These are phyloP conservation scores for Melikaiella ostensackeni DNA, from an alignment of 2,888 invertebrate species.

Conservation along the genomic window DNA sequence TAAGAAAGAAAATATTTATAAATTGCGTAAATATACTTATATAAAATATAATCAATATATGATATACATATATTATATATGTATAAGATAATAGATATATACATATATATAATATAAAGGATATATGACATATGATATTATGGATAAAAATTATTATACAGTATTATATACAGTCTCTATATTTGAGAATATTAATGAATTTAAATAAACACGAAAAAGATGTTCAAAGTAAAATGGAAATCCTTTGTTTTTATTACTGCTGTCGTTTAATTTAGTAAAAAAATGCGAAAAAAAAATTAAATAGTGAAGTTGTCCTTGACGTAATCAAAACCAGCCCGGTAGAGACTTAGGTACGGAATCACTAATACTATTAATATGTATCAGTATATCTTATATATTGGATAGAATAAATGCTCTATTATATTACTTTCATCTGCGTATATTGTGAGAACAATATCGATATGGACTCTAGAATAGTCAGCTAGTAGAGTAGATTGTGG, in stretches of 20 bases:
- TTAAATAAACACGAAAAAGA: conserved; percentile 24
- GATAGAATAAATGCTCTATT: conserved; percentile 75
- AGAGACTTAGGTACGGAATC: conserved; percentile 76
- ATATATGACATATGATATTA: conserved; percentile 23
- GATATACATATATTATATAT: conserved; percentile 40
- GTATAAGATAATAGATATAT: neutral
- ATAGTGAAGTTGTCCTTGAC: conserved; percentile 71
- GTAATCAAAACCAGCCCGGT: conserved; percentile 77
- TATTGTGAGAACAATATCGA: conserved; percentile 73
- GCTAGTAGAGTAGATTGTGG: conserved; percentile 77
- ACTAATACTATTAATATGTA: conserved; percentile 75
- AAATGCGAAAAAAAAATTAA: conserved; percentile 53
- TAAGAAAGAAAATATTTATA: conserved; percentile 57
- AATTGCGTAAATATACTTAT: conserved; percentile 44
- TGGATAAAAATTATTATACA: conserved; percentile 24
- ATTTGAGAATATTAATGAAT: conserved; percentile 34
- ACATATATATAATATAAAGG: neutral
- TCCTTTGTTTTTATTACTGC: conserved; percentile 51
- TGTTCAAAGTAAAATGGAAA: conserved; percentile 20
- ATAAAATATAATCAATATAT: conserved; percentile 31
- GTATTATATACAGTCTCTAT: conserved; percentile 35
- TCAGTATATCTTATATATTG: conserved; percentile 72
- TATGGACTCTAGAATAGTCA: conserved; percentile 75
- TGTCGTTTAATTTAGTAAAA: conserved; percentile 48
- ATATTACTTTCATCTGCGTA: conserved; percentile 71